phyloP scores from a whole-genome alignment of 2,797 vertebrate genomes.

The Pangasius krempfi region DNA sequence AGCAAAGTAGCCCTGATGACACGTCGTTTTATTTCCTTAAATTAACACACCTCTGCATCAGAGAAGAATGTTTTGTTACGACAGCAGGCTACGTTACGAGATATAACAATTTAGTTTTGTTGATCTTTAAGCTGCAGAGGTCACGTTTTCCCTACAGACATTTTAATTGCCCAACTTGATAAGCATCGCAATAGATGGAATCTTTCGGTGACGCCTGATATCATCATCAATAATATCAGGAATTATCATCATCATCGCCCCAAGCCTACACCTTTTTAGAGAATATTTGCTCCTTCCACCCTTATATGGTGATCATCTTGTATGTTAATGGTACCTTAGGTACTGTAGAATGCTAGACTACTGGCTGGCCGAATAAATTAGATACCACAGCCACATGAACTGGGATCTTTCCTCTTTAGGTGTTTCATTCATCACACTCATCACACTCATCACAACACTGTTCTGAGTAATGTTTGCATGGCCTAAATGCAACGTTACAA shows the following conservation, averaged over 20 bases:
- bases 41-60: neutral
- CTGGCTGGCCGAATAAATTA: neutral
- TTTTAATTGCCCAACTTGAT: neutral
- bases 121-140: neutral
- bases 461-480: neutral
- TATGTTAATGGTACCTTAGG: neutral
- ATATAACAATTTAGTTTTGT: neutral
- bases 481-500: neutral
- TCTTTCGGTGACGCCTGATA: too few relatives aligned
- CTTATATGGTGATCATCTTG: neutral
- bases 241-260: neutral
- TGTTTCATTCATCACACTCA: neutral
- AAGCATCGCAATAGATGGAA: too few relatives aligned
- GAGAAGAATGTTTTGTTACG: neutral
- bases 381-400: neutral
- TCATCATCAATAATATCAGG: neutral
- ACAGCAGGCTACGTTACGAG: neutral
- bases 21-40: neutral
- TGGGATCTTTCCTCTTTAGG: neutral
- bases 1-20: neutral
- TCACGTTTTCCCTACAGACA: neutral
- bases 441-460: too few relatives aligned
- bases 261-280: neutral
- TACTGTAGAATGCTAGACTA: neutral
- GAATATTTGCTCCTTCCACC: neutral